Evolutionary conservation across 2,797 vertebrate genomes (phyloP).

Genomic region (Neostethus bicornis): DNA sequence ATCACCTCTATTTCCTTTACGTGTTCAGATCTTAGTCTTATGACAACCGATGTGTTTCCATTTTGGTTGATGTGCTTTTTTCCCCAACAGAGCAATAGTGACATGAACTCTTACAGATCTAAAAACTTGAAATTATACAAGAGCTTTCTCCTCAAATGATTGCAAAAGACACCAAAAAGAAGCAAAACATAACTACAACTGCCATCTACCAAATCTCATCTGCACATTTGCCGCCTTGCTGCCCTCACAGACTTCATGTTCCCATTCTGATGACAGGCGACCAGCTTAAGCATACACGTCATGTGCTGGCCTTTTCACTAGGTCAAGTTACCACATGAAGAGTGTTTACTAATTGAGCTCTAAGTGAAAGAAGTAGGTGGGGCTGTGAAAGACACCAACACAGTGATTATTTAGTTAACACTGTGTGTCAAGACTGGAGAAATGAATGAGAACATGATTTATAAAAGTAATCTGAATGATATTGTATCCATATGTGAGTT

Average conservation of each 20-base stretch:
- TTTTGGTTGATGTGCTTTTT: not conserved
- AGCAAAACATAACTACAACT: not conserved
- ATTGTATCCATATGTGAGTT: slow-evolving; percentile 41
- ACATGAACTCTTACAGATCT: no score
- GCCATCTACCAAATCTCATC: slow-evolving; percentile 3
- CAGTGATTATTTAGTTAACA: slow-evolving; percentile 9
- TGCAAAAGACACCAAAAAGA: not conserved
- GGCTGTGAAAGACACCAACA: slow-evolving; percentile 9
- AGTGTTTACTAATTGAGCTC: slow-evolving; percentile 16
- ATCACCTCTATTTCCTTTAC: no score
- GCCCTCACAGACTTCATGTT: slow-evolving; percentile 16
- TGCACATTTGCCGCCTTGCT: slow-evolving; percentile 15
- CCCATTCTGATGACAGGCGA: slow-evolving; percentile 44
- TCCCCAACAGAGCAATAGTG: not conserved
- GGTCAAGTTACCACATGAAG: slow-evolving; percentile 59
- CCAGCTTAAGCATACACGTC: slow-evolving; percentile 45
- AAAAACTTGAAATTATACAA: not conserved
- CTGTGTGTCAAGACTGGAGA: slow-evolving; percentile 3
- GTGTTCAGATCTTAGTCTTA: no score
- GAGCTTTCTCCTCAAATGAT: not conserved
- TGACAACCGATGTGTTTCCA: not conserved
- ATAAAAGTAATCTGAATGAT: slow-evolving; percentile 22
- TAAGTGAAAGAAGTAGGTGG: slow-evolving; percentile 3
- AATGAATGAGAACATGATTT: slow-evolving; percentile 16
- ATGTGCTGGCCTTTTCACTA: slow-evolving; percentile 35